Evolutionary conservation across 2,888 invertebrate genomes (phyloP), one percentile per base, ranked within the genome.

Genomic region (Cataglyphis rosenhaueri): DNA sequence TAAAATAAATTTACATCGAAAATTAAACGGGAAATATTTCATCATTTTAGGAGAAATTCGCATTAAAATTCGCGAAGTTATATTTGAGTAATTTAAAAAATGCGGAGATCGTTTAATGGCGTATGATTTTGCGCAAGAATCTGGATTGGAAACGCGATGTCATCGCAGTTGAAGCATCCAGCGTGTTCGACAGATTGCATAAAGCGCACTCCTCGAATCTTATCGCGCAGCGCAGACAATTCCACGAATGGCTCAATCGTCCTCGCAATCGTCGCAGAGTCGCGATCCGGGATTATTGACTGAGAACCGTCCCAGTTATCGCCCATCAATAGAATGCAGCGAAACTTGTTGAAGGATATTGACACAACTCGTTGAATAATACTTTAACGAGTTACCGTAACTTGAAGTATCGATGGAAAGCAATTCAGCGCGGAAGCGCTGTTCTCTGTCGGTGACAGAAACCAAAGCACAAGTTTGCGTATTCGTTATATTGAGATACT

Each of bases 371-470:
- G 48, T 41, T 44, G 66, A 18, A 48, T 25, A 18, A 66, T 48
- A 48, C 18, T 79, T 78, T 79, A 79, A 70, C 44, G 44, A 59
- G 35, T 48, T 44, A 59, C 29, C 44, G 8, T 21, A 8, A 57
- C 18, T 44, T 21, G 15, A 59, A 70, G 21, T 25, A 48, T 10
- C 18, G 32, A n/a, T n/a, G 32, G 18, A 25, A 59, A 68, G 21
- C 70, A 21, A 70, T 12, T 21, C 18, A 18, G 57, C 10, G 41
- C 18, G 21, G 32, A 68, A 68, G 57, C 5, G 29, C 68, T 29
- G 15, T 70, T 59, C 32, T 29, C 21, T 21, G 8, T 59, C 44
- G 41, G 15, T 21, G 32, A 59, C 10, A 79, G 15, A 70, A 48
- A 25, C 38, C 9, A 15, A 48, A 44, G n/a, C n/a, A 76, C 1